These are phyloP conservation scores for Aptenodytes patagonicus DNA, from an alignment of 2,113 vertebrate genomes.

Conservation along the genomic window DNA sequence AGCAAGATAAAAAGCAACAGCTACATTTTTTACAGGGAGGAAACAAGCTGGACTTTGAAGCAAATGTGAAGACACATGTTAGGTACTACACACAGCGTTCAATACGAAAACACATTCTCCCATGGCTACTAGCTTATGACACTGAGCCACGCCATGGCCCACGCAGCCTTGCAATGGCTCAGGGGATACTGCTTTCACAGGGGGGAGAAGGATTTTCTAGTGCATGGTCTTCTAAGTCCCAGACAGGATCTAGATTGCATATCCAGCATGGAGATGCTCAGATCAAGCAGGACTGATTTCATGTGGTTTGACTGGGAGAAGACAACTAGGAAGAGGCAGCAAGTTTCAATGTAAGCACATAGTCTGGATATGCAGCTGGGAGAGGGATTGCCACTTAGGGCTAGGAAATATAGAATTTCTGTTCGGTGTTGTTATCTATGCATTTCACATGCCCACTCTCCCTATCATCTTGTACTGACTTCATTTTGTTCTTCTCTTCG, in stretches of 20 bases:
- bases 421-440: not conserved
- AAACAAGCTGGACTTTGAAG: not conserved
- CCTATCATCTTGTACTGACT: not conserved
- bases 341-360: not conserved
- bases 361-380: not conserved
- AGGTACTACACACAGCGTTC: not conserved
- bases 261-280: not conserved
- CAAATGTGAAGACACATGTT: not conserved
- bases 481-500: not conserved
- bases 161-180: not conserved
- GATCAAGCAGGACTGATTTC: not conserved
- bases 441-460: not conserved
- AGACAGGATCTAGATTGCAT: not conserved
- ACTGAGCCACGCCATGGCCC: accelerated
- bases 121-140: not conserved
- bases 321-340: not conserved
- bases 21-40: not conserved
- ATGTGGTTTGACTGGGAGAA: not conserved
- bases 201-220: not conserved
- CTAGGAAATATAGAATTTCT: not conserved
- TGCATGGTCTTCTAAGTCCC: not conserved
- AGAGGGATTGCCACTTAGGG: not conserved
- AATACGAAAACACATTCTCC: not conserved
- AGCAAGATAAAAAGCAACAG: not conserved
- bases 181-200: not conserved